Evolutionary conservation across 2,888 invertebrate species (phyloP).

Genomic region (Tryphoninae sp.): DNA sequence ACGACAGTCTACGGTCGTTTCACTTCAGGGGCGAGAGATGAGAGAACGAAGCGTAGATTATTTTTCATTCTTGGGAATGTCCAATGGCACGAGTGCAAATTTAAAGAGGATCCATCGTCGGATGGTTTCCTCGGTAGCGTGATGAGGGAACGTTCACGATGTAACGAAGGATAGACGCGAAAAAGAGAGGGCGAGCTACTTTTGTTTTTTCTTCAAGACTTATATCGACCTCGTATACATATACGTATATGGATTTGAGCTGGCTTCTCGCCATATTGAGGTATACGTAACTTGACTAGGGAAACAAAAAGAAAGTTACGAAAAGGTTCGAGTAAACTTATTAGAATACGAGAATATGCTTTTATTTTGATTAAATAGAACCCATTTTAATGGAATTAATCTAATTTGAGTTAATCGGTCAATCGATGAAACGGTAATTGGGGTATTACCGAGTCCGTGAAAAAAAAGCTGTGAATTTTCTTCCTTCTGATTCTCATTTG

Average conservation of each 20-base stretch:
- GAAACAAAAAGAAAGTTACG: no score
- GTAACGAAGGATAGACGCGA: not conserved
- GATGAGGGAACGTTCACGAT: constrained; percentile 23
- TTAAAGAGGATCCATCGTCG: constrained; percentile 54
- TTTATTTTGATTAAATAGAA: no score
- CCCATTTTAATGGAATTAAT: no score
- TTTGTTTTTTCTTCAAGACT: not conserved
- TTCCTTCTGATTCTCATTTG: no score
- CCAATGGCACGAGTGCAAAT: constrained; percentile 56
- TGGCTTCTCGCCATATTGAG: not conserved
- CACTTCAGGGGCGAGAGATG: constrained; percentile 5
- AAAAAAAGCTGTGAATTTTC: no score
- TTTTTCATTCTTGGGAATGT: constrained; percentile 59
- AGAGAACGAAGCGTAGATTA: constrained; percentile 44
- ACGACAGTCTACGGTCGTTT: constrained; percentile 17
- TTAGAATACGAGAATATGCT: no score
- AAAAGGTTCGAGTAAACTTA: no score
- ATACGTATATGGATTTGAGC: not conserved
- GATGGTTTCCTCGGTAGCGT: constrained; percentile 32
- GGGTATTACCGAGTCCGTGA: no score
- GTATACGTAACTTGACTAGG: not conserved
- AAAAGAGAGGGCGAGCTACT: not conserved
- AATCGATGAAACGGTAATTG: no score
- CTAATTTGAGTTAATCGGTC: no score
- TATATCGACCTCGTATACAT: not conserved